Conservation (phyloP, 2,888 invertebrate species). For the Serripes groenlandicus region DNA sequence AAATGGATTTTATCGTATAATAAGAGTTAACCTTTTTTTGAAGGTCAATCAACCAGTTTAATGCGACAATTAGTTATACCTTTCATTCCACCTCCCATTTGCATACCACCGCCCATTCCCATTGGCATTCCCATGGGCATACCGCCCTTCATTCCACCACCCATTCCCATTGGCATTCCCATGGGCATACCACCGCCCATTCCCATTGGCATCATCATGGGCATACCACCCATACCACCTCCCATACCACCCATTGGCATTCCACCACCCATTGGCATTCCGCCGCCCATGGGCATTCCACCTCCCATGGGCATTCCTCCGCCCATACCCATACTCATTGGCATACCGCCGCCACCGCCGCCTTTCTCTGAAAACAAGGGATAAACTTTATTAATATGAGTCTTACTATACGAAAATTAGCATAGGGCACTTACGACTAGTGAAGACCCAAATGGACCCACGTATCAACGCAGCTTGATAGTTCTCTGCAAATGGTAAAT, state of each 20-base stretch:
- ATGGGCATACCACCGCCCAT: constrained; percentile 16
- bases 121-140: constrained; percentile 16
- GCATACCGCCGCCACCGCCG: constrained; percentile 17
- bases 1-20: neutral
- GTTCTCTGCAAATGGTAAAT: no score
- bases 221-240: neutral
- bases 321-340: constrained; percentile 1
- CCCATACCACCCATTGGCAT: no score
- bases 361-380: constrained; percentile 29
- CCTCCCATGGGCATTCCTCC: neutral
- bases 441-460: no score
- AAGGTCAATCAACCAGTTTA: neutral
- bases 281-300: neutral
- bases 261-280: no score
- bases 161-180: neutral
- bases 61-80: neutral
- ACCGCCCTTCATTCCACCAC: neutral
- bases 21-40: neutral
- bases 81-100: constrained; percentile 10
- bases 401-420: no score
- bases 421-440: no score
- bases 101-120: constrained; percentile 29
- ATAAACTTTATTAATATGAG: no score
- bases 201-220: constrained; percentile 12
- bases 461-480: no score